These are phyloP conservation scores for Caenorhabditis panamensis DNA, from an alignment of 2,888 invertebrate species.

Conservation along the genomic window DNA sequence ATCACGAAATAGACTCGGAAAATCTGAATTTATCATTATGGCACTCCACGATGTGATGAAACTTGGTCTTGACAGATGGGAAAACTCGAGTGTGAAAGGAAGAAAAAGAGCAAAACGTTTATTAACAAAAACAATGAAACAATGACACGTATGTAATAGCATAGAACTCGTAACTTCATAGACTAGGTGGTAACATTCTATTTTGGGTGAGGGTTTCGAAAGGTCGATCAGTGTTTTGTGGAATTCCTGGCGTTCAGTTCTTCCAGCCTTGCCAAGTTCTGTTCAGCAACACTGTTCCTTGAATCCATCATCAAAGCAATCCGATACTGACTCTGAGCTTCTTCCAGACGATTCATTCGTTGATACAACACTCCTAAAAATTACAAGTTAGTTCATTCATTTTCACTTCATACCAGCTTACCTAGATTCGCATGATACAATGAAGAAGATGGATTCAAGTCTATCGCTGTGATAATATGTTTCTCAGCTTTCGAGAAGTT, in stretches of 20 bases:
- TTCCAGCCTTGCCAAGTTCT: conserved; percentile 35
- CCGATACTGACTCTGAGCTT: conserved; percentile 58
- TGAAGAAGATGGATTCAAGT: conserved; percentile 86
- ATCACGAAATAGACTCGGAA: too few relatives aligned
- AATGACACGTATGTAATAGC: neutral
- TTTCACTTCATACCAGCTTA: conserved; percentile 82
- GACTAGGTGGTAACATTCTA: conserved; percentile 14
- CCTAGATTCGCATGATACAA: conserved; percentile 93
- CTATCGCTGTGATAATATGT: conserved; percentile 88
- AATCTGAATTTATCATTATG: too few relatives aligned
- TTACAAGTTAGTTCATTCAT: neutral
- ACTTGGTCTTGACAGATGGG: too few relatives aligned
- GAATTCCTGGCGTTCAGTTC: conserved; percentile 1
- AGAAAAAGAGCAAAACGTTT: neutral
- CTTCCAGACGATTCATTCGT: conserved; percentile 56
- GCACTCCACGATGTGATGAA: too few relatives aligned
- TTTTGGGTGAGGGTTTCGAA: neutral
- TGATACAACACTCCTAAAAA: conserved; percentile 70
- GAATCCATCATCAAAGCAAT: conserved; percentile 51
- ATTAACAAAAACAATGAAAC: neutral
- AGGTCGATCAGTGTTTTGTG: conserved; percentile 11
- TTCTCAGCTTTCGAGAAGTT: conserved; percentile 89
- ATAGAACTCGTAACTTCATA: conserved; percentile 12
- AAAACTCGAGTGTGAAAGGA: too few relatives aligned
- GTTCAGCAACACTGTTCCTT: conserved; percentile 15